These are phyloP conservation scores for Erpetoichthys calabaricus DNA, from an alignment of 2,797 vertebrate species.

Conservation along the genomic window DNA sequence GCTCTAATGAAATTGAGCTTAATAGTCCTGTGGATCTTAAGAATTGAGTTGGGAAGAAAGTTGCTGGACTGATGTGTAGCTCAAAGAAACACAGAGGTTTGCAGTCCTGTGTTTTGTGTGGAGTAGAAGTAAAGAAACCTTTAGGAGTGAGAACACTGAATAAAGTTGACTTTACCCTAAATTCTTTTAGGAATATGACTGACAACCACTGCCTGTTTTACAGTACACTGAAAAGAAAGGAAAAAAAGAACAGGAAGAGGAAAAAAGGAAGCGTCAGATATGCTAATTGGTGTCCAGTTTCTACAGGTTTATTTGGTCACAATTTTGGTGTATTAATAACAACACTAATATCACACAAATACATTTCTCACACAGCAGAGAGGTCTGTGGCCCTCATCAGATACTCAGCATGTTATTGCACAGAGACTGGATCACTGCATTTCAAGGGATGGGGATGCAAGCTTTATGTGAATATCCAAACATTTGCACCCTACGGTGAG, in stretches of 20 bases:
- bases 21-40: no score
- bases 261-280: no score
- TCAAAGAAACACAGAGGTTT: no score
- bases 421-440: slow-evolving; percentile 15
- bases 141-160: no score
- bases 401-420: slow-evolving; percentile 19
- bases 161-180: no score
- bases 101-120: no score
- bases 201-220: not conserved
- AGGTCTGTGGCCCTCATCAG: slow-evolving; percentile 18
- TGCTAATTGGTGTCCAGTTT: slow-evolving; percentile 8
- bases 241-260: not conserved
- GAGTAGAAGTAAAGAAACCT: no score
- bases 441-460: slow-evolving; percentile 11
- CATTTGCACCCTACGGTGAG: no score
- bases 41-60: no score
- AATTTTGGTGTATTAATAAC: slow-evolving; percentile 61
- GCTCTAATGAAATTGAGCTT: no score
- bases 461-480: no score
- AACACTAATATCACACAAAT: slow-evolving; percentile 56
- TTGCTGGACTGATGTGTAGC: no score
- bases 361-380: slow-evolving; percentile 44
- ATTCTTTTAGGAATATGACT: not conserved
- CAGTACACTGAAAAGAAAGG: not conserved
- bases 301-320: slow-evolving; percentile 27